Base-by-base conservation (phyloP, 2,113 vertebrate species). In the Nyctibius bracteatus region DNA sequence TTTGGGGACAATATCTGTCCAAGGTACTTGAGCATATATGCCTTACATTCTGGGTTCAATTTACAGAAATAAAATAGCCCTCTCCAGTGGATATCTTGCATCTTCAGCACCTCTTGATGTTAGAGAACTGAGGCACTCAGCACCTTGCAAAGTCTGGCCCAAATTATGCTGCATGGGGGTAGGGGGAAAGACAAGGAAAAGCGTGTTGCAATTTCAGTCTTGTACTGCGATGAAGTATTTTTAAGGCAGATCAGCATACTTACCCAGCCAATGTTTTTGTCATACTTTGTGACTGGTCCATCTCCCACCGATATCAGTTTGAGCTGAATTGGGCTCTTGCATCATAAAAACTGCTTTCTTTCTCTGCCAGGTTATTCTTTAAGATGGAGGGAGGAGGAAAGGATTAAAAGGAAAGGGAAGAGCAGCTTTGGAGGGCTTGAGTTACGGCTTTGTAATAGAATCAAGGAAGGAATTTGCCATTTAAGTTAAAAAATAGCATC, bases 41-140 rank as follows among this genome's bases (percentile, higher is more conserved):
- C 97, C 97, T 98, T 98, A 97, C 93, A 94, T 96, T 90, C 88
- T 93, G 90, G 80, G 81, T 94, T 94, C 79, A 88, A 83, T 94
- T 87, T 79, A 90, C 92, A 66, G 77, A 79, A 91, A 81, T 59
- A 6, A 94, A 97, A 63, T 66, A 44, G 79, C 93, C 85, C 84
- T 93, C 61, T 90, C 73, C 87, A 79, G 70, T 68, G 68, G 83
- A 43, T 94, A 68, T 72, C 71, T 95, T 91, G 83, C 81, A 93
- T 95, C 57, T 63, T 95, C 81, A 86, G 83, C 94, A 92, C 57
- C 85, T 97, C 92, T 87, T 70, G 65, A 82, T 88, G 39, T 91
- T 88, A 75, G 86, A 94, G 61, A 95, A 78, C 86, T 46, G 88
- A 97, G 90, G 94, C 88, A 93, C 96, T 94, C 72, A 52, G 96